Evolutionary conservation across 1,140 invertebrate species (phyloP), one percentile per base, ranked within the genome.

Genomic region (Aradophagus sp.): DNA sequence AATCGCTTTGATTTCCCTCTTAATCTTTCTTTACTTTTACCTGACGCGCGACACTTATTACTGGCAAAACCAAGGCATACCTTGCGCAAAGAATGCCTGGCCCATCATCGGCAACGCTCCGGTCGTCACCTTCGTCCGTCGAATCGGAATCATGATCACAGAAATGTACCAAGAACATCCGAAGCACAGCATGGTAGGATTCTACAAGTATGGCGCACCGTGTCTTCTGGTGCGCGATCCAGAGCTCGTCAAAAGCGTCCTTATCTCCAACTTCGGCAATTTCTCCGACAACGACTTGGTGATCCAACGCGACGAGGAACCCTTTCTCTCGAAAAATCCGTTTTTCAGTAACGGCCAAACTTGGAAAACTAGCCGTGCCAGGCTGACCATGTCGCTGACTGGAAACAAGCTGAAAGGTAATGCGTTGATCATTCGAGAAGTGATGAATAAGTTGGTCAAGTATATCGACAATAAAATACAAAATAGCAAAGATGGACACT

Each of bases 31-130:
- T n/a, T 58, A 68, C 19, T 52, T 68, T 6, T 84, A 77, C 42
- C 74, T 76, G 5, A 75, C 69, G 0, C 67, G 69, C 15, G 77
- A 72, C 10, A 75, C 73, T 31, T 48, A 69, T 34, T 86, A 87
- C 58, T 89, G 87, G 86, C 45, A 74, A 32, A 67, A 79, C 0
- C 75, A 72, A 68, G 78, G 78, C 4, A 80, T 89, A 0, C 80
- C 82, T 17, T 81, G 84, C 23, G 63, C 53, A 10, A 58, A 52
- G n/a, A 14, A 38, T 16, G 7, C 13, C 56, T 6, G 29, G 0
- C 50, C 62, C 0, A 14, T 66, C 0, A 0, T 66, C 0, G 62
- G 62, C 0, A 14, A 66, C 10, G 48, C 12, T 0, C 27, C 50
- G n/a, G 2, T 42, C 0, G 29, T 66, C 1, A 2, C 2, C 2